Conservation (phyloP, 1,140 invertebrate genomes). For the Nasonia longicornis region DNA sequence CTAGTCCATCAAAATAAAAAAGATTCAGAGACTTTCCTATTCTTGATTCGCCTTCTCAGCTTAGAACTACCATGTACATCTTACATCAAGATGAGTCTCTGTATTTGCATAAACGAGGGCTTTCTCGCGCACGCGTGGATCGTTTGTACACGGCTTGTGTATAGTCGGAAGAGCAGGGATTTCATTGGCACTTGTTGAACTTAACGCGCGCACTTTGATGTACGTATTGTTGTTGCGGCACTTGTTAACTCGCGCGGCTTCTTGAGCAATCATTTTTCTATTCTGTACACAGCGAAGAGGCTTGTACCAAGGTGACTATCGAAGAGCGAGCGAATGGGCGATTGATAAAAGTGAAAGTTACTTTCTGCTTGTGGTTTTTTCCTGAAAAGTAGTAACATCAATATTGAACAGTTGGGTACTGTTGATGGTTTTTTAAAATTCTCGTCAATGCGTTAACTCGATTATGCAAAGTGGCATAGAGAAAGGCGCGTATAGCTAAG, state of each 20-base stretch:
- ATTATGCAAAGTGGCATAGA: no score
- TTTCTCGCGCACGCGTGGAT: not conserved
- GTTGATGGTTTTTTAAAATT: no score
- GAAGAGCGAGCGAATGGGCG: not conserved
- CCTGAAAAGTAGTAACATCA: no score
- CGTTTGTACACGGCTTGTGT: not conserved
- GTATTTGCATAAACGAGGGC: not conserved
- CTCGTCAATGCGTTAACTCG: no score
- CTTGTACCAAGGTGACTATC: not conserved
- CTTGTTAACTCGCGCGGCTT: conserved; percentile 4
- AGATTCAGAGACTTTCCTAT: no score
- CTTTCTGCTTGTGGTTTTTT: no score
- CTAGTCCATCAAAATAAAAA: no score
- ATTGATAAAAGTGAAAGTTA: not conserved
- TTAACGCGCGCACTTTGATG: not conserved
- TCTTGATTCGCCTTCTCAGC: no score
- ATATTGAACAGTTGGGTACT: no score
- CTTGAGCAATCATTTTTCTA: not conserved
- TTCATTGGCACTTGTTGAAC: not conserved
- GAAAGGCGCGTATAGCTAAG: no score
- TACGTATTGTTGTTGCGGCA: not conserved
- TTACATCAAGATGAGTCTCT: not conserved
- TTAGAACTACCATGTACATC: not conserved
- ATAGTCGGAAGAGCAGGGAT: not conserved
- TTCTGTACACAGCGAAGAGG: not conserved